Conservation (phyloP, 2,797 vertebrate species). For the Chelmon rostratus region DNA sequence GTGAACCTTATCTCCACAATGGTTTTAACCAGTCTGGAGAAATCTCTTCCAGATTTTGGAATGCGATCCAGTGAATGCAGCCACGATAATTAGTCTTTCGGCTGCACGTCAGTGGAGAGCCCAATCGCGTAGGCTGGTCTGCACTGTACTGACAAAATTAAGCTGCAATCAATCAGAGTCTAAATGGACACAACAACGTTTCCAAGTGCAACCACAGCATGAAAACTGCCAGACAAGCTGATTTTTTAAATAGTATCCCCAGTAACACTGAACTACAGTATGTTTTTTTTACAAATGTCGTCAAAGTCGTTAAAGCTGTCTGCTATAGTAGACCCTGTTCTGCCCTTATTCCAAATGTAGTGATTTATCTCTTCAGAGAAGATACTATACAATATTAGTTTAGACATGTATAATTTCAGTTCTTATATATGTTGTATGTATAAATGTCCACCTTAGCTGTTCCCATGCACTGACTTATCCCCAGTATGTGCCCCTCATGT, state of each 20-base stretch:
- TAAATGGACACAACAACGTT: constrained; percentile 25
- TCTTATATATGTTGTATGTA: no score
- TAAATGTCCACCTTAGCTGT: not conserved
- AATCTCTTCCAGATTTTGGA: constrained; percentile 80
- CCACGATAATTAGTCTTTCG: constrained; percentile 61
- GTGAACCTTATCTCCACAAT: constrained; percentile 69
- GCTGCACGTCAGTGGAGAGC: constrained; percentile 54
- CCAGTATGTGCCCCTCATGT: not conserved
- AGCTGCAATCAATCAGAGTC: constrained; percentile 40
- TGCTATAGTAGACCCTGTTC: not conserved
- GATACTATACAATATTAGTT: not conserved
- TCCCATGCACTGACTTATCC: not conserved
- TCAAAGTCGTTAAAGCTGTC: not conserved
- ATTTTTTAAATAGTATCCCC: constrained; percentile 4
- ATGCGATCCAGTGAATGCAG: constrained; percentile 63
- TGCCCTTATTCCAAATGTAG: not conserved
- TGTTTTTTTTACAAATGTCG: not conserved
- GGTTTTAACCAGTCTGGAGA: constrained; percentile 71
- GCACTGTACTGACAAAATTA: constrained; percentile 31
- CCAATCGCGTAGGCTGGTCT: constrained; percentile 9
- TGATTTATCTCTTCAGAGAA: not conserved
- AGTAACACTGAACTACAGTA: not conserved
- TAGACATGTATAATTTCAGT: not conserved
- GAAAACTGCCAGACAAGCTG: not conserved
- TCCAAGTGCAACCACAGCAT: constrained; percentile 30